phyloP scores from a whole-genome alignment of 2,113 vertebrate species.

The Albula glossodonta region DNA sequence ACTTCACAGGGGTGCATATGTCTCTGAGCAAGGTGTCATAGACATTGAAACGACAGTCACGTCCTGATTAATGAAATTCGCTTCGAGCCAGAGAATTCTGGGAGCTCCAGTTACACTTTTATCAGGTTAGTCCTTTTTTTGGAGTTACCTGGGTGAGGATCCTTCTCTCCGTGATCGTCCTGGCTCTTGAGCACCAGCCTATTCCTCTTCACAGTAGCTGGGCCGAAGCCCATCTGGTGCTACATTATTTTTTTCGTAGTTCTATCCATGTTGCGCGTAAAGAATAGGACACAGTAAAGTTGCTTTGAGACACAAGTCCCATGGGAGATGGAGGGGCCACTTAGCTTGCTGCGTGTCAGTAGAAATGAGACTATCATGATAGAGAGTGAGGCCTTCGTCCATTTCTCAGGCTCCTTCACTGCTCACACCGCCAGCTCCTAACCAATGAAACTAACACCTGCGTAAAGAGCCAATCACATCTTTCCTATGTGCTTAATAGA shows the following conservation, averaged over 20 bases:
- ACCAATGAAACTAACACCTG: background rate
- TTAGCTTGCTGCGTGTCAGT: conserved; percentile 20
- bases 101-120: no score
- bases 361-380: background rate
- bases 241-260: no score
- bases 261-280: background rate
- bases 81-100: no score
- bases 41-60: no score
- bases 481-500: background rate
- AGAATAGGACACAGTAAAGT: background rate
- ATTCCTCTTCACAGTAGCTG: no score
- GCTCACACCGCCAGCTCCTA: background rate
- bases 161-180: no score
- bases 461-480: background rate
- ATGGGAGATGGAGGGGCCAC: background rate
- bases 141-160: no score
- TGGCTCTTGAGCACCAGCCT: no score
- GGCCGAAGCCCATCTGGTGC: no score
- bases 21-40: no score
- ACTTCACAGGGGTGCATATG: background rate
- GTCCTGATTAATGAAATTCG: no score
- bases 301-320: conserved; percentile 31
- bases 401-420: conserved; percentile 4
- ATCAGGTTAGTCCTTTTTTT: no score
- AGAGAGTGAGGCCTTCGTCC: conserved; percentile 13